Evolutionary conservation across 2,888 invertebrate genomes (phyloP), one percentile per base, ranked within the genome.

Genomic region (Tholera decimalis): DNA sequence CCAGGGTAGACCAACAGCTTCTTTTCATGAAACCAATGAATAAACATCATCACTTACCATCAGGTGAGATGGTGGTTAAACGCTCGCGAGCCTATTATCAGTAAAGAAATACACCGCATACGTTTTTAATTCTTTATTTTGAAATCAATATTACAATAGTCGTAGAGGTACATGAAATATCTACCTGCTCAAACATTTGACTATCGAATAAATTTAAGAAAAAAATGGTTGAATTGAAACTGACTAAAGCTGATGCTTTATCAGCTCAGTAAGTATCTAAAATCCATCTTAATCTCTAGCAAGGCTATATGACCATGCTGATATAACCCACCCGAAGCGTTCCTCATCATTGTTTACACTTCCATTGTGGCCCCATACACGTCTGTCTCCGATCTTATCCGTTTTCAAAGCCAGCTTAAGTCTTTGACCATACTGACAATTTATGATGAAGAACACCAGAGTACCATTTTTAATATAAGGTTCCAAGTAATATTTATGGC

Each of bases 301-400:
- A 24, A 37, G 28, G 9, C 59, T 55, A 75, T n/a, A n/a, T n/a
- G n/a, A n/a, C 53, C 61, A 75, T 9, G 28, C 43, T 22, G 39
- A 11, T 49, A 73, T 61, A 35, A 70, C 1, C 73, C 76, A 73
- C n/a, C 47, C 44, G 18, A 56, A 69, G 7, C 73, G 62, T 6
- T 54, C 56, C 3, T 33, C 13, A 2, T 54, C 56, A 15, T 24
- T 59, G 2, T 57, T 1, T 18, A 44, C 24, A n/a, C 7, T 24
- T 44, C 44, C 44, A 24, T 44, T 44, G 15, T 44, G 44, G 8
- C 44, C 44, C 24, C 15, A 44, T 24, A 44, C 15, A 15, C 15
- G 24, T 44, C 44, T 44, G 44, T 44, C 44, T 44, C 44, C 44
- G 8, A 15, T 7, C 1, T 1, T 24, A 8, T 44, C 44, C 24